Conservation (phyloP, 2,113 vertebrate species). For the Semicossyphus pulcher region DNA sequence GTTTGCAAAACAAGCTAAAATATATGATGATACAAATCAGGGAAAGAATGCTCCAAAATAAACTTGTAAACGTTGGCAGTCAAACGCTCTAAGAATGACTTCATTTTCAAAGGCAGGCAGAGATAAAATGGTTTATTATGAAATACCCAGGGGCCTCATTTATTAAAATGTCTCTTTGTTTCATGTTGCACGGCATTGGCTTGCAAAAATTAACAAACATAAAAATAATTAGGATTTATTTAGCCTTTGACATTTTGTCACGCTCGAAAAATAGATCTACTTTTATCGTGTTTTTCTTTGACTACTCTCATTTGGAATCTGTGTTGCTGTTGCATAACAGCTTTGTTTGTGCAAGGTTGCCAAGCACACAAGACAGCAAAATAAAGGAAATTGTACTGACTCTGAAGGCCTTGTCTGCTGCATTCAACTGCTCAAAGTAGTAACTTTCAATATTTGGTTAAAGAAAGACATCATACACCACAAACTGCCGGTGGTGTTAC, state of each 20-base stretch:
- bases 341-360: not conserved
- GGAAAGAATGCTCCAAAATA: not conserved
- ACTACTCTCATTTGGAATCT: not conserved
- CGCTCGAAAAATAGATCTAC: not conserved
- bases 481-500: not conserved
- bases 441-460: not conserved
- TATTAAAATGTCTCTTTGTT: conserved; percentile 15
- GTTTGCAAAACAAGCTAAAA: not conserved
- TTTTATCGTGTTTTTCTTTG: not conserved
- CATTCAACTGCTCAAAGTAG: not conserved
- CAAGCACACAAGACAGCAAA: not conserved
- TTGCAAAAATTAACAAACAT: not conserved
- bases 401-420: not conserved
- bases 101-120: conserved; percentile 21
- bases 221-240: conserved; percentile 4
- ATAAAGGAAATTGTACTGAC: not conserved
- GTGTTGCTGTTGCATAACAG: not conserved
- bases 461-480: not conserved
- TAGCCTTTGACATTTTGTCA: not conserved
- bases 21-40: not conserved
- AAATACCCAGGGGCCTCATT: conserved; percentile 19
- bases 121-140: not conserved
- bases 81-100: not conserved
- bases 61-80: not conserved
- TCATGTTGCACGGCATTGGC: not conserved